Evolutionary conservation across 1,140 invertebrate species (phyloP).

Genomic region (Caenorhabditis tropicalis): DNA sequence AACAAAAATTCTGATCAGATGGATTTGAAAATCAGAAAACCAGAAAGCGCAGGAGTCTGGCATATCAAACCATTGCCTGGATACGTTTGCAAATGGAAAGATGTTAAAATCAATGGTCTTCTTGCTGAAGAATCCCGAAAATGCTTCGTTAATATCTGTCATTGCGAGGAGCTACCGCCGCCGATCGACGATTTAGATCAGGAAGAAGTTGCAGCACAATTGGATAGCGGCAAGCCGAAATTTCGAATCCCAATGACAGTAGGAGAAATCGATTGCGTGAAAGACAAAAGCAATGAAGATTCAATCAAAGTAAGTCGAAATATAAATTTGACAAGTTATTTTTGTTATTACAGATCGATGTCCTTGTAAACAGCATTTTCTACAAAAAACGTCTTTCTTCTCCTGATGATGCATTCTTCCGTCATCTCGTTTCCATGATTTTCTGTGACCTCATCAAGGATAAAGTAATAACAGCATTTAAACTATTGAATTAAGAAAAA

Average conservation of each 20-base stretch:
- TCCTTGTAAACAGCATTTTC: slow-evolving; percentile 40
- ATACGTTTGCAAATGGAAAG: slow-evolving; percentile 48
- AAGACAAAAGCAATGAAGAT: slow-evolving; percentile 1
- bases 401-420: slow-evolving; percentile 7
- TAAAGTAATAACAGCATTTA: not conserved
- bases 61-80: slow-evolving; percentile 38
- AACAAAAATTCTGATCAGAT: slow-evolving; percentile 39
- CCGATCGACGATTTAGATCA: slow-evolving; percentile 36
- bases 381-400: slow-evolving; percentile 31
- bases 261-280: slow-evolving; percentile 21
- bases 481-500: not conserved
- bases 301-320: not conserved
- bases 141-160: slow-evolving; percentile 43
- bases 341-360: slow-evolving; percentile 23
- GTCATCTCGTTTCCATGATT: slow-evolving; percentile 5
- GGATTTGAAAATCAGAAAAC: not conserved
- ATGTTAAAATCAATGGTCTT: not conserved
- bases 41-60: not conserved
- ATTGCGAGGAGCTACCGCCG: slow-evolving; percentile 39
- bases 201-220: slow-evolving; percentile 27
- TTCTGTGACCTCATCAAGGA: slow-evolving; percentile 2
- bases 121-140: not conserved
- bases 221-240: not conserved
- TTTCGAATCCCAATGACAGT: slow-evolving; percentile 38
- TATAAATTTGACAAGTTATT: not conserved